A percentile compares a stretch with the other conserved stretches of the same genome.
These are phyloP conservation scores for Tenthredo amoena DNA, from an alignment of 2,888 invertebrate genomes.

Conservation along the genomic window DNA sequence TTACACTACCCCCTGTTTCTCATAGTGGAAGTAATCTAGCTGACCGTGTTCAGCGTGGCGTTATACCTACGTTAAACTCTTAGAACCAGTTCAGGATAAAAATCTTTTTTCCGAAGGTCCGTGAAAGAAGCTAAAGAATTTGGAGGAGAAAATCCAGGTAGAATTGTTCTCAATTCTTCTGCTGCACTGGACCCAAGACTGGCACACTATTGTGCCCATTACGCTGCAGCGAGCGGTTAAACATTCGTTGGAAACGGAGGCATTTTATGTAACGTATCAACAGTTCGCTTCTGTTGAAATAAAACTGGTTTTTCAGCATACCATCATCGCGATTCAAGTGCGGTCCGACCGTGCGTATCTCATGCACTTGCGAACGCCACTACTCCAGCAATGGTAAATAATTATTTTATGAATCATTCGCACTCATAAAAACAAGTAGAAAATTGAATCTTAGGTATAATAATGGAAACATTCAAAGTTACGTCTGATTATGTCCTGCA, in stretches of 20 bases:
- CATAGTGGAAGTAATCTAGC: background rate
- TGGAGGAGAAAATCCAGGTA: background rate
- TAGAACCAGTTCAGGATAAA: slow-evolving; percentile 10
- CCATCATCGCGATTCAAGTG: slow-evolving; percentile 44
- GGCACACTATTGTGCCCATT: slow-evolving; percentile 48
- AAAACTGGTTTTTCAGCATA: slow-evolving; percentile 59
- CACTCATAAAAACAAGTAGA: background rate
- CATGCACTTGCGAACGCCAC: background rate
- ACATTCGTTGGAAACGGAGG: slow-evolving; percentile 42
- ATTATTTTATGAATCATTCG: slow-evolving; percentile 28
- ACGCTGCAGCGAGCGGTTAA: slow-evolving; percentile 13
- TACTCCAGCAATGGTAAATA: background rate
- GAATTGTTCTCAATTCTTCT: slow-evolving; percentile 18
- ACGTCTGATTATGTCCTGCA: background rate
- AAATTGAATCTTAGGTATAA: background rate
- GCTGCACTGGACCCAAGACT: slow-evolving; percentile 34
- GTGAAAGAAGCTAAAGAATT: slow-evolving; percentile 7
- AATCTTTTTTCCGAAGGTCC: slow-evolving; percentile 7
- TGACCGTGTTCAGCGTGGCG: background rate
- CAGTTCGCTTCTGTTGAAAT: slow-evolving; percentile 49
- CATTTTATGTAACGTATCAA: slow-evolving; percentile 54
- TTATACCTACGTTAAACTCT: background rate
- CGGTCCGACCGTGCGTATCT: background rate
- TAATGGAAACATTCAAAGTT: background rate
- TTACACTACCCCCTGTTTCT: background rate